Percentiles rank a stretch among this genome's conserved stretches.
phyloP scores from a whole-genome alignment of 2,797 vertebrate species.

The Triplophysa bombifrons region DNA sequence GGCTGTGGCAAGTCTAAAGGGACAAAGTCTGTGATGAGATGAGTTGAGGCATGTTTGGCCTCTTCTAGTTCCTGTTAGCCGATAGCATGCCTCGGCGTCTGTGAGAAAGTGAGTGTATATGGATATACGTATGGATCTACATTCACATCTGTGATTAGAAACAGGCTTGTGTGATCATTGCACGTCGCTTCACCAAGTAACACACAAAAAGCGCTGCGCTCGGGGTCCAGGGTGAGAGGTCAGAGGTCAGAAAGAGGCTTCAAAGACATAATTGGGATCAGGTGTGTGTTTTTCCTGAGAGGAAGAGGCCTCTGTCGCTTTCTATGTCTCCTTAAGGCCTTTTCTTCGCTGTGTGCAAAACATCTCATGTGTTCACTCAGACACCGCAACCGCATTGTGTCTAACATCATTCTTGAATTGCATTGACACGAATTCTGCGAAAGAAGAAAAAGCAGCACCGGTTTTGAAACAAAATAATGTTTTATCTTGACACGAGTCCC shows the following conservation, averaged over 20 bases:
- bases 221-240: constrained; percentile 43
- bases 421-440: constrained; percentile 20
- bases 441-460: constrained; percentile 3
- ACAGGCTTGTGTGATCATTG: constrained; percentile 22
- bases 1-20: constrained; percentile 23
- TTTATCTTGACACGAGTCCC: constrained; percentile 18
- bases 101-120: neutral
- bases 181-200: constrained; percentile 14
- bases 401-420: constrained; percentile 37
- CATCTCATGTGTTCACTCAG: constrained; percentile 18
- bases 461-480: constrained; percentile 42
- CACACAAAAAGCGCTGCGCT: constrained; percentile 38
- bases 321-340: constrained; percentile 29
- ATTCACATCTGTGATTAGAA: constrained; percentile 47
- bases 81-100: neutral
- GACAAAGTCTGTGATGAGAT: constrained; percentile 48
- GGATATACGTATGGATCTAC: neutral
- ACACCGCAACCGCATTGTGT: constrained; percentile 4
- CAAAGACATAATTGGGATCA: constrained; percentile 56
- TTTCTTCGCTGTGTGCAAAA: constrained; percentile 27
- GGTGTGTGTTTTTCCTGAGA: constrained; percentile 56
- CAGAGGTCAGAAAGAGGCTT: constrained; percentile 55
- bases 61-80: constrained; percentile 26
- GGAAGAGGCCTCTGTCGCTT: constrained; percentile 40
- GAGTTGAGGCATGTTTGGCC: constrained; percentile 50